Base-by-base conservation (phyloP, 2,888 invertebrate species). In the Parnassius orleans region DNA sequence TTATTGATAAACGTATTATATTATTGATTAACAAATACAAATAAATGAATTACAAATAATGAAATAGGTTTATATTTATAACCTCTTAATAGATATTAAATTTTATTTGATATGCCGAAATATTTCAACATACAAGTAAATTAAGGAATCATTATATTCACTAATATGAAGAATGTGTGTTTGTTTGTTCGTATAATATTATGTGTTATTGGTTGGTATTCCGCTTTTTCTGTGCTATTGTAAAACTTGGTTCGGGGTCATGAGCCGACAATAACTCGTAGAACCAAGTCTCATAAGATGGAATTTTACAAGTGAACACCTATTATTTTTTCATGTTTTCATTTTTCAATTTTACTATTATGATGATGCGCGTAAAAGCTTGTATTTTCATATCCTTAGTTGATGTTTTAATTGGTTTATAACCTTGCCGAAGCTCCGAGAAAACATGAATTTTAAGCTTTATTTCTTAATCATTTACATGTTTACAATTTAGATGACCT, bases 31-130 rank as follows among this genome's bases (percentile, higher is more conserved):
- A n/a, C n/a, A n/a, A n/a, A n/a, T n/a, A n/a, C n/a, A n/a, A n/a
- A n/a, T n/a, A n/a, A n/a, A n/a, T n/a, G n/a, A n/a, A n/a, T n/a
- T n/a, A n/a, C n/a, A n/a, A n/a, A n/a, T n/a, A n/a, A n/a, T 60
- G 52, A 63, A 63, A 59, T 60, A 63, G 48, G 51, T 60, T 53
- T 47, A 63, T 60, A 60, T 63, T 44, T 60, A 57, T 60, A 63
- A 53, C 47, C 60, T 60, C 63, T 63, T 63, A 60, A 47, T 19
- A 42, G 60, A 63, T 63, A 63, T 63, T 52, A 53, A 60, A 56
- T 60, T 52, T 56, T 56, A 56, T 63, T 59, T 63, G 63, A 63
- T 56, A 51, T 53, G 53, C 63, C 63, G 63, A 60, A 52, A 56
- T 51, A 55, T 63, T 63, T 60, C 52, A 56, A 48, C 59, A 63